phyloP scores from a whole-genome alignment of 2,797 vertebrate species.

The Euphonia xanthogaster region DNA sequence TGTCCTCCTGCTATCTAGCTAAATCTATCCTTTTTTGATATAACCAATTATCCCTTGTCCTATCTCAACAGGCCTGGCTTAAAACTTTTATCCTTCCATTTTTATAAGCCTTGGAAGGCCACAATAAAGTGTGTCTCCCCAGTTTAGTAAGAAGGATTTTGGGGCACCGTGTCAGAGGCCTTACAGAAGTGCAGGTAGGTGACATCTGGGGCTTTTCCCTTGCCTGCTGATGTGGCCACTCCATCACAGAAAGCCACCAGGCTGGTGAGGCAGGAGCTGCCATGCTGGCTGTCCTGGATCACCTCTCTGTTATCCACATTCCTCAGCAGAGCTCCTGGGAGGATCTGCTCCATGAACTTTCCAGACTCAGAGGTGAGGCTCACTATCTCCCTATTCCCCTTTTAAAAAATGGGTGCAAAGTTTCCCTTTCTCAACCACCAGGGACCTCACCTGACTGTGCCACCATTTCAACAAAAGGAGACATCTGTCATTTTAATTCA shows the following conservation, averaged over 20 bases:
- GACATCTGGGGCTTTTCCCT: neutral
- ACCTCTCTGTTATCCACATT: neutral
- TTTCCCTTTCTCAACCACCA: neutral
- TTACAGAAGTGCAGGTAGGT: neutral
- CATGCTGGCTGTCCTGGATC: neutral
- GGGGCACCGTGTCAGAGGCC: no score
- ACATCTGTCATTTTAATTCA: neutral
- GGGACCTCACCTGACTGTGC: neutral
- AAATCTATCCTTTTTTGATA: neutral
- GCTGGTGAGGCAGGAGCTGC: neutral
- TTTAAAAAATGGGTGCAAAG: neutral
- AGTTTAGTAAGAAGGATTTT: neutral
- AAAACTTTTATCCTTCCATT: neutral
- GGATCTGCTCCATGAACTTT: neutral
- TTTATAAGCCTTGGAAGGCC: neutral
- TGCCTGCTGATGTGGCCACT: neutral
- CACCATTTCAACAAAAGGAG: neutral
- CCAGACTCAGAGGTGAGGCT: neutral
- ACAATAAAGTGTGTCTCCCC: neutral
- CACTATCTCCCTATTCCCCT: neutral
- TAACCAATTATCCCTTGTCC: neutral
- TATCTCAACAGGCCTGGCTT: neutral
- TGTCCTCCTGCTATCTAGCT: neutral
- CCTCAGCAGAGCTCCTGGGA: neutral
- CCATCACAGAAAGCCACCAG: neutral